phyloP scores from a whole-genome alignment of 2,888 invertebrate genomes.

The Chesias legatella region DNA sequence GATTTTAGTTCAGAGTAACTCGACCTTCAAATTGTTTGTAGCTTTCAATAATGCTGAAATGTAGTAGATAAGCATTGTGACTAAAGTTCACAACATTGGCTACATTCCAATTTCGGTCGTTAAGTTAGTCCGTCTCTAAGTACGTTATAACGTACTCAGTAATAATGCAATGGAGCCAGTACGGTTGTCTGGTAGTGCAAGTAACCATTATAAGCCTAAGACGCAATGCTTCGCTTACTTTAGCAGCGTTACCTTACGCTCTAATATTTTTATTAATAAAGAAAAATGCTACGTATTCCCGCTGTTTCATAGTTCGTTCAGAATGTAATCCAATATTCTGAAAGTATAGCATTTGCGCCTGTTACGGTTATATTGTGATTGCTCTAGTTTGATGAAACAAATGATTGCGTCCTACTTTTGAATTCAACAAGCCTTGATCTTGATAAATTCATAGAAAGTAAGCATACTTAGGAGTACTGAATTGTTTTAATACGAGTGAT shows the following conservation, averaged over 20 bases:
- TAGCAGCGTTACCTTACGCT: too few species aligned
- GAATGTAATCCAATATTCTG: too few species aligned
- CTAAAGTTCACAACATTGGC: constrained; percentile 36
- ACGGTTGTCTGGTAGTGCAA: constrained; percentile 14
- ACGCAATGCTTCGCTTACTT: constrained; percentile 13
- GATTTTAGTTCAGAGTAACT: constrained; percentile 32
- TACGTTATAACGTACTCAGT: constrained; percentile 18
- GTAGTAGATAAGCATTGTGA: constrained; percentile 19
- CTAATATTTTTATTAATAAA: too few species aligned
- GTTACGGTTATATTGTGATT: too few species aligned
- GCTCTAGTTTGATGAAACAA: too few species aligned
- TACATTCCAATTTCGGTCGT: constrained; percentile 36
- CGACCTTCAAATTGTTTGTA: constrained; percentile 34
- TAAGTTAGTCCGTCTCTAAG: constrained; percentile 34
- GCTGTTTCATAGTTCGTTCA: too few species aligned
- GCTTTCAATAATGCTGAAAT: constrained; percentile 32
- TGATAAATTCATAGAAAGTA: too few species aligned
- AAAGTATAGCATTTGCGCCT: too few species aligned
- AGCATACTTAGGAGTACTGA: too few species aligned
- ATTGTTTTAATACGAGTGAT: background rate
- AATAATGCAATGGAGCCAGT: constrained; percentile 26
- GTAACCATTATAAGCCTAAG: constrained; percentile 5
- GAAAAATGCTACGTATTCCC: too few species aligned
- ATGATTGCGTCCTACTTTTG: too few species aligned
- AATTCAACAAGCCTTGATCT: too few species aligned